Evolutionary conservation across 2,888 invertebrate species (phyloP), one percentile per base, ranked within the genome.

Genomic region (Lycaena phlaeas): DNA sequence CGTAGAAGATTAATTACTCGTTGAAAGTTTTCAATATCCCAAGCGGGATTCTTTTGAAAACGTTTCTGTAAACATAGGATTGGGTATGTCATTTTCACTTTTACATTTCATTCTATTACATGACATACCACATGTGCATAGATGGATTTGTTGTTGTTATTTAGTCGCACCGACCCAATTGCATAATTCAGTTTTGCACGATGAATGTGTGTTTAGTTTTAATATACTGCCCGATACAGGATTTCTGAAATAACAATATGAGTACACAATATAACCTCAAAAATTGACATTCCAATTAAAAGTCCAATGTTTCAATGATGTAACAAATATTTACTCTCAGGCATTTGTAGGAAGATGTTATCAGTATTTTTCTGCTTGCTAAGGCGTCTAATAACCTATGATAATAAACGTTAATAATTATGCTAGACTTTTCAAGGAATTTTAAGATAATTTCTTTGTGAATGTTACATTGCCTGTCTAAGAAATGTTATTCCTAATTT

Each of bases 51-150:
- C 56, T 54, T 61, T 66, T 65, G 71, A 67, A 73, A 66, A 59
- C 54, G 42, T 60, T 69, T 68, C 61, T 56, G 60, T 66, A 59
- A 54, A 64, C 61, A 68, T 65, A 65, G 64, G 59, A 69, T 57
- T 73, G 64, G 78, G 82, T 81, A 82, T 77, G 79, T 77, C 71
- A 72, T 65, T 74, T 76, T 70, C 64, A 70, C 57, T 74, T 65
- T 67, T 72, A 63, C 71, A 68, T 65, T 76, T 70, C 74, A 71
- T 74, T 68, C 64, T 67, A 73, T 69, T 70, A 74, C 66, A 69
- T 66, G 61, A 69, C 64, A 64, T 72, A 77, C 77, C 84, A 82
- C 82, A 82, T 81, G 84, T 81, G 74, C 74, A 61, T 64, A 60
- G 58, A 69, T 61, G 63, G 65, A 64, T 69, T 72, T 79, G 75